A percentile compares a stretch with the other conserved stretches of the same genome.
Evolutionary conservation across 1,140 invertebrate genomes (phyloP).

Genomic region (Lordiphosa clarofinis): DNA sequence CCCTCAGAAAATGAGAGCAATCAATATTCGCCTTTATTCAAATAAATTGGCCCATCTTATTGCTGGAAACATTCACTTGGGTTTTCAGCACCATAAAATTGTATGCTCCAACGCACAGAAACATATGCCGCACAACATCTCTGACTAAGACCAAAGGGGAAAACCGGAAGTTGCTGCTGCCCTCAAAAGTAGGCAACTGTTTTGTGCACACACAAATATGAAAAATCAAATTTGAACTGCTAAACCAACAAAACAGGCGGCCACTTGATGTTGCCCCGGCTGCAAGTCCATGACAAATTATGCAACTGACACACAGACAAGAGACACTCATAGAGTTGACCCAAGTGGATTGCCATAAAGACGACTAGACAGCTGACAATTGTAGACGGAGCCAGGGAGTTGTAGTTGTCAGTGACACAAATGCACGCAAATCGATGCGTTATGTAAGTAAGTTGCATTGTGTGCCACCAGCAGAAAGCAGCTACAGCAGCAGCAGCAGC

Average conservation of each 20-base stretch:
- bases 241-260: constrained; percentile 49
- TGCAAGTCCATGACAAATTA: constrained; percentile 56
- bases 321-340: constrained; percentile 19
- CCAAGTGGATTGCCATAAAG: constrained; percentile 8
- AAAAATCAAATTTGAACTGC: constrained; percentile 68
- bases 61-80: constrained; percentile 13
- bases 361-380: constrained; percentile 45
- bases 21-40: too few relatives aligned
- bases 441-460: constrained; percentile 39
- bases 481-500: constrained; percentile 13
- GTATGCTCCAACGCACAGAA: constrained; percentile 69
- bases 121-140: constrained; percentile 69
- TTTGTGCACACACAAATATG: constrained; percentile 10
- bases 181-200: constrained; percentile 31
- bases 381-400: constrained; percentile 31
- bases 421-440: constrained; percentile 60
- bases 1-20: too few relatives aligned
- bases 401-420: constrained; percentile 29
- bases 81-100: constrained; percentile 69
- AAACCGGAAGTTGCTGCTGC: background rate
- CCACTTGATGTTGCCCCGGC: constrained; percentile 30
- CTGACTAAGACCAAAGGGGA: constrained; percentile 8
- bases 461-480: too few relatives aligned
- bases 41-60: background rate
- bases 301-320: constrained; percentile 30